Percentiles rank a stretch among this genome's conserved stretches.
Evolutionary conservation across 2,113 vertebrate species (phyloP).

Genomic region (Oenanthe oenanthe): DNA sequence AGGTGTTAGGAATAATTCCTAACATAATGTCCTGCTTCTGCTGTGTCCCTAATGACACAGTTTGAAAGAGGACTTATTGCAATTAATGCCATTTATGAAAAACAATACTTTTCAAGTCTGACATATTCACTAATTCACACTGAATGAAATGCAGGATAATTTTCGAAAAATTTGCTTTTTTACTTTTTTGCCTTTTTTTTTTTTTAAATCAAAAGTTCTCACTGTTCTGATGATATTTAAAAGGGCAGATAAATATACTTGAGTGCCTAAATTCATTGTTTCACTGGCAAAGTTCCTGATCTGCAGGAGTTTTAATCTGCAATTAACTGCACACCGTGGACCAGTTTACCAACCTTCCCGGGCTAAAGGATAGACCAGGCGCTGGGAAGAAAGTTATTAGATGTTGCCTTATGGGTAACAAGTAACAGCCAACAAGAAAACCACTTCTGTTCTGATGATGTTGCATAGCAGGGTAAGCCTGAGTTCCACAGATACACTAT

Average conservation of each 20-base stretch:
- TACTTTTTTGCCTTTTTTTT: too few species aligned
- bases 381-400: background rate
- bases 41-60: background rate
- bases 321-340: background rate
- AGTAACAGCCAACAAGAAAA: background rate
- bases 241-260: constrained; percentile 2
- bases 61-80: background rate
- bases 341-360: background rate
- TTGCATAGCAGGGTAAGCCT: background rate
- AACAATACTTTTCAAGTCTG: background rate
- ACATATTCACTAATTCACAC: background rate
- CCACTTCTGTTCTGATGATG: background rate
- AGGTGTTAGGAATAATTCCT: background rate
- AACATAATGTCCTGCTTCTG: background rate
- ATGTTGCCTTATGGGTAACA: background rate
- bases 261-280: background rate
- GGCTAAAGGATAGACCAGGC: background rate
- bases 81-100: background rate
- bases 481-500: background rate
- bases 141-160: background rate
- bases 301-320: background rate
- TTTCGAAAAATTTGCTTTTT: background rate
- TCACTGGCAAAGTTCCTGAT: background rate
- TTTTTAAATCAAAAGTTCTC: background rate
- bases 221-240: background rate